Base-by-base conservation (phyloP, 92 coral and sea anemone species). In the Epizoanthus illoricatus region DNA sequence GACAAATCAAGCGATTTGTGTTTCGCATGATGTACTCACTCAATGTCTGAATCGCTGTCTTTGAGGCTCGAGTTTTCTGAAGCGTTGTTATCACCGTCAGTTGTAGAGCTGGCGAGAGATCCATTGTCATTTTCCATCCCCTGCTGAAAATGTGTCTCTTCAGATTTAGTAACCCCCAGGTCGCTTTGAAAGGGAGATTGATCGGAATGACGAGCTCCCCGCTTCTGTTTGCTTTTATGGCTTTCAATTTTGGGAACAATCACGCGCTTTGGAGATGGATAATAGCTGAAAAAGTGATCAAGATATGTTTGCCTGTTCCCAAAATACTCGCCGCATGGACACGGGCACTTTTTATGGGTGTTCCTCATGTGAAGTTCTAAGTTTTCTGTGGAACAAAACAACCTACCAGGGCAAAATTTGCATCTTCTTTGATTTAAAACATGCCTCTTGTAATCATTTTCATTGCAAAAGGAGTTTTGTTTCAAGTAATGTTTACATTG, bases 321-420 rank as follows among this genome's bases (percentile, higher is more conserved):
- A 43, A 83, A 94, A 65, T 92, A 94, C 72, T 85, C 68, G 21
- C 92, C 94, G 52, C 97, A 94, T 4, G 94, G 89, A 66, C 97
- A 94, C 16, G 90, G 28, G 63, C 98, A 94, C 81, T 89, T 88
- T 70, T 94, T 94, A 72, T 94, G 98, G 19, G 93, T 81, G 71
- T 78, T 90, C 43, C 66, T 79, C 89, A 90, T 81, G 79, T 92
- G 98, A 71, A 70, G 62, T 69, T 90, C 97, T 33, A 87, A 81
- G 15, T 65, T 72, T 69, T 86, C 93, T 1, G 83, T 17, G 0
- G 89, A 79, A 68, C 97, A 90, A 74, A 94, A 94, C 33, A 90
- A 89, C 69, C 58, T 92, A 5, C 90, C 90, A 1, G 98, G 98
- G 58, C 98, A 92, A 67, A 94, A 94, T 45, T 69, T 67, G 19